Base-by-base conservation (phyloP, 2,888 invertebrate species). In the Lordiphosa fenestrarum region DNA sequence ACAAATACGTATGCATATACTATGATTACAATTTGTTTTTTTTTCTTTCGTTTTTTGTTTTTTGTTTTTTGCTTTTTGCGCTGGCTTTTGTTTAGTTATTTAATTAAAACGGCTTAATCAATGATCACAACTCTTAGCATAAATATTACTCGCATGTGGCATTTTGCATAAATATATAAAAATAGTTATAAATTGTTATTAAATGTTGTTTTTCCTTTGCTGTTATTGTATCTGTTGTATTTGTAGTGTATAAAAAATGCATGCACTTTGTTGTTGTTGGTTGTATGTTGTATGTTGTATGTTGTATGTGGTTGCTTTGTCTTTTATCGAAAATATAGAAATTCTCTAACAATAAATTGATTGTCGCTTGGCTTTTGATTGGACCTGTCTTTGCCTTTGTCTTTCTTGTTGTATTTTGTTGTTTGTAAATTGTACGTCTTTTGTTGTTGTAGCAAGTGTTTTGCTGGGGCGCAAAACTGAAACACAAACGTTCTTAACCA, bases 111-210 rank as follows among this genome's bases (percentile, higher is more conserved):
- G 86, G 83, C 89, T 89, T 87, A 89, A 86, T 87, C 86, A 88
- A 89, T 89, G 89, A 89, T 89, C 89, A 89, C 88, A 89, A 89
- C 89, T 89, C 89, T 89, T 89, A 89, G 80, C 71, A 84, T 84
- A 84, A 84, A 74, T 61, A 66, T 64, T 53, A 47, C 41, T 37
- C 40, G 38, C 47, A 19, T 52, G 36, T 57, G 35, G 53, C 33
- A 36, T 55, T 56, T 42, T 61, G 63, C 53, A 46, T 69, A 73
- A 63, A 49, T 65, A 44, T 72, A 56, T 61, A 53, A 61, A 47
- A 57, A 56, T 56, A 53, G 46, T 70, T 55, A 15, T 46, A 60
- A 49, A 66, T 36, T 73, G 48, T 52, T 52, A 44, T 62, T 56
- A 62, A 51, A 53, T 64, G 49, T 50, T 6, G 15, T 30, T 30